These are phyloP conservation scores for Cheilosia soror DNA, from an alignment of 2,888 invertebrate genomes.

Conservation along the genomic window DNA sequence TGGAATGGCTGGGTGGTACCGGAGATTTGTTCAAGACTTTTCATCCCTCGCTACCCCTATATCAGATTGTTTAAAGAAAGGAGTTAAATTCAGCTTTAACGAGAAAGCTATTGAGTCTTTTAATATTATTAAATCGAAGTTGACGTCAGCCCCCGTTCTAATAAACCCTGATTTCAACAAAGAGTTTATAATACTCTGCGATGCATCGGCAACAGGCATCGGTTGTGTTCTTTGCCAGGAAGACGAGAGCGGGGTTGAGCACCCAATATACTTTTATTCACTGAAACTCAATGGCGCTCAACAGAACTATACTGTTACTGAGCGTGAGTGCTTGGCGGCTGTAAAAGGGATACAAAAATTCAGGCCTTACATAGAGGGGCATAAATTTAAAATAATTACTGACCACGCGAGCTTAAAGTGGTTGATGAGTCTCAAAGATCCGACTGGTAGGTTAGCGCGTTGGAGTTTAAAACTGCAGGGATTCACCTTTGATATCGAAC, in stretches of 20 bases:
- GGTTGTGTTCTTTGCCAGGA: constrained; percentile 48
- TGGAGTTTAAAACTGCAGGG: no score
- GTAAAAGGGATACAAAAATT: no score
- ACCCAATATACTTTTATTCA: constrained; percentile 21
- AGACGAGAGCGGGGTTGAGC: constrained; percentile 36
- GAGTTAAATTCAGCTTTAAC: constrained; percentile 6
- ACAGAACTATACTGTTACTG: not conserved
- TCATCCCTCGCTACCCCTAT: constrained; percentile 58
- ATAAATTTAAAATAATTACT: no score
- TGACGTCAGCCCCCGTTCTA: no score
- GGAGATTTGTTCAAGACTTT: constrained; percentile 37
- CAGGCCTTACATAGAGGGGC: no score
- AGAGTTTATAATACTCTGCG: constrained; percentile 63
- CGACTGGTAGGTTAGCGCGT: not conserved
- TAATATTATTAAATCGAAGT: not conserved
- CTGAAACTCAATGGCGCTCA: not conserved
- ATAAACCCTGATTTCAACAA: constrained; percentile 57
- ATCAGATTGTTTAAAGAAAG: constrained; percentile 58
- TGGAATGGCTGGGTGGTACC: constrained; percentile 70
- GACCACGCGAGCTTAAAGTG: no score
- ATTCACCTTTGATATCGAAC: no score
- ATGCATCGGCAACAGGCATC: constrained; percentile 58
- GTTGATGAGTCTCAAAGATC: no score
- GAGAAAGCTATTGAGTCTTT: not conserved
- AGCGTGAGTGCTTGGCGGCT: not conserved